Evolutionary conservation across 64 coral and sea anemone genomes (phyloP).

Genomic region (Platygyra sinensis): DNA sequence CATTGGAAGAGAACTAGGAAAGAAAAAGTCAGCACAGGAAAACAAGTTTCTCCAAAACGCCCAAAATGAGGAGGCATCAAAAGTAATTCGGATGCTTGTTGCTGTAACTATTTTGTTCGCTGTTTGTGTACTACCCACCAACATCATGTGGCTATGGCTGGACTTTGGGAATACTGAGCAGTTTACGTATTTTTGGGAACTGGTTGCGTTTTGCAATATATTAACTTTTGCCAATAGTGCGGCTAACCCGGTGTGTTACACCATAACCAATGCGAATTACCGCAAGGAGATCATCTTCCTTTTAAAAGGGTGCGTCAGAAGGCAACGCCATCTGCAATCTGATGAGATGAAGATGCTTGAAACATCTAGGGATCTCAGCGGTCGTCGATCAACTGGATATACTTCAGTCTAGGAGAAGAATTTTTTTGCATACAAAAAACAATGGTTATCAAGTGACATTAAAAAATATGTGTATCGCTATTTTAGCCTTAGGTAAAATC

Average conservation of each 20-base stretch:
- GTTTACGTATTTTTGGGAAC: conserved; percentile 30
- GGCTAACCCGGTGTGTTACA: conserved; percentile 44
- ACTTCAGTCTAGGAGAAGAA: neutral
- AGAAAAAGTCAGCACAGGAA: neutral
- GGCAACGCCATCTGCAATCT: neutral
- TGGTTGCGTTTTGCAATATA: conserved; percentile 58
- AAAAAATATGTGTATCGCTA: no score
- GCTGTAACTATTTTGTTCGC: conserved; percentile 42
- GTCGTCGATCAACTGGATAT: neutral
- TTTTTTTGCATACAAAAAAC: neutral
- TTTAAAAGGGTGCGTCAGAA: neutral
- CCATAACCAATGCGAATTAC: conserved; percentile 42
- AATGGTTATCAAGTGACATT: no score
- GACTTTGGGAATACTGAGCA: conserved; percentile 34
- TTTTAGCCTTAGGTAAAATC: no score
- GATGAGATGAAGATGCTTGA: conserved; percentile 25
- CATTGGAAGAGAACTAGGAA: conserved; percentile 37
- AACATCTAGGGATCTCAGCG: neutral
- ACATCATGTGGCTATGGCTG: conserved; percentile 55
- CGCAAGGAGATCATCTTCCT: conserved; percentile 14
- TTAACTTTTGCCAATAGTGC: conserved; percentile 50
- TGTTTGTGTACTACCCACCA: conserved; percentile 41
- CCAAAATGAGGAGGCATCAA: conserved; percentile 29
- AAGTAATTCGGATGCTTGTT: conserved; percentile 39
- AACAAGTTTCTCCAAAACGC: conserved; percentile 51